These are phyloP conservation scores for Promerops cafer DNA, from an alignment of 2,113 vertebrate species.

Conservation along the genomic window DNA sequence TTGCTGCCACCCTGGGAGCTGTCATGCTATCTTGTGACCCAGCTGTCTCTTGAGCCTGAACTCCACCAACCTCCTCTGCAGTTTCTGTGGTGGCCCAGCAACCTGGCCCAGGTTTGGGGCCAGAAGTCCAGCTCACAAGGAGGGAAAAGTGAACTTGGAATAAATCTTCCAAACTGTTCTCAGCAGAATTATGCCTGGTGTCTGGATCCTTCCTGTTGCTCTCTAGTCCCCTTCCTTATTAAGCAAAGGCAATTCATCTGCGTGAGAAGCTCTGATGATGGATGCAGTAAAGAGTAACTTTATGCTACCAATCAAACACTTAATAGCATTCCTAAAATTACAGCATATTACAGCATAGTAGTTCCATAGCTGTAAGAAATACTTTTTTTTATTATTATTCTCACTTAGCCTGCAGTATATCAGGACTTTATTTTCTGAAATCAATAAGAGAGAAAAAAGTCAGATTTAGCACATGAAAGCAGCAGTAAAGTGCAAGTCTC, in stretches of 20 bases:
- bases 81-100: neutral
- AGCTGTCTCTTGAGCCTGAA: neutral
- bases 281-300: neutral
- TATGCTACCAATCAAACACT: neutral
- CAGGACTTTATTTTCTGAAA: slow-evolving; percentile 11
- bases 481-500: neutral
- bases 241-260: neutral
- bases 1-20: neutral
- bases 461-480: neutral
- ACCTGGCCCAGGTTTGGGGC: neutral
- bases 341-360: neutral
- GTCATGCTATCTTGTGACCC: neutral
- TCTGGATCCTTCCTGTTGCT: neutral
- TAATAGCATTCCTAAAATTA: neutral
- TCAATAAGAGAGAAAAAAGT: neutral
- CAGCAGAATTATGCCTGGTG: neutral
- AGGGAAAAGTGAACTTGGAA: neutral
- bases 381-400: neutral
- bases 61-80: neutral
- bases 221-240: neutral
- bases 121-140: neutral
- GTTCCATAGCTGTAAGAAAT: neutral
- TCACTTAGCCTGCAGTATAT: neutral
- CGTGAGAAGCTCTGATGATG: neutral
- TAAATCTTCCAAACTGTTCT: neutral